Evolutionary conservation across 1,140 invertebrate genomes (phyloP), one percentile per base, ranked within the genome.

Genomic region (Nasonia longicornis): DNA sequence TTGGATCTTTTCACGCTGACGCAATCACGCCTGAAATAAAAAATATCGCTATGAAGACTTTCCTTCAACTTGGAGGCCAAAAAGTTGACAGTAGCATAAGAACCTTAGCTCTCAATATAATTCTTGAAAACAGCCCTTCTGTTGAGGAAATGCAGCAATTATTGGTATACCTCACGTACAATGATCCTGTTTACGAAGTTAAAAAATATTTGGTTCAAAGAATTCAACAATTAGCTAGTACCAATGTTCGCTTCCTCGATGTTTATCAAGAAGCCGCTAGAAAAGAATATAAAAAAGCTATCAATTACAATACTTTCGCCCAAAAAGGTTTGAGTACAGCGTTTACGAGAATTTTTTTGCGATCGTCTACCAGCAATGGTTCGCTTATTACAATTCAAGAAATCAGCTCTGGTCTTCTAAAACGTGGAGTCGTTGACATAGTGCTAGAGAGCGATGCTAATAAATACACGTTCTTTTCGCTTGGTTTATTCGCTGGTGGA

Each of bases 401-500:
- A 88, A 94, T 96, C 2, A 92, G 91, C 20, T 92, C 92, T 52
- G 95, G 95, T 26, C 91, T 97, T 3, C 87, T 96, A 1, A 97
- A 96, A 87, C 91, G 95, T 35, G 95, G 95, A 22, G 91, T 92
- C 0, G 95, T 97, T 12, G 94, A 96, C 87, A 92, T 96, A 14
- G 89, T 94, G 31, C 77, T 96, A 6, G 90, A 94, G 42, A 92
- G 92, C 14, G 86, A 91, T 0, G 87, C 89, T 0, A 85, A 92
- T 3, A 85, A 91, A 48, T 86, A 93, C 14, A 87, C 90, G 10
- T 81, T 94, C 2, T 92, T 94, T 85, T 92, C 91, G 31, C 86
- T 97, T 83, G 96, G 95, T 29, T 88, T 97, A 1, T 97, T 96
- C 91, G 95, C 96, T 31, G 93, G 93, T 58, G 96, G 96, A 2